Evolutionary conservation across 64 coral and sea anemone species (phyloP).

Genomic region (Pocillopora verrucosa): DNA sequence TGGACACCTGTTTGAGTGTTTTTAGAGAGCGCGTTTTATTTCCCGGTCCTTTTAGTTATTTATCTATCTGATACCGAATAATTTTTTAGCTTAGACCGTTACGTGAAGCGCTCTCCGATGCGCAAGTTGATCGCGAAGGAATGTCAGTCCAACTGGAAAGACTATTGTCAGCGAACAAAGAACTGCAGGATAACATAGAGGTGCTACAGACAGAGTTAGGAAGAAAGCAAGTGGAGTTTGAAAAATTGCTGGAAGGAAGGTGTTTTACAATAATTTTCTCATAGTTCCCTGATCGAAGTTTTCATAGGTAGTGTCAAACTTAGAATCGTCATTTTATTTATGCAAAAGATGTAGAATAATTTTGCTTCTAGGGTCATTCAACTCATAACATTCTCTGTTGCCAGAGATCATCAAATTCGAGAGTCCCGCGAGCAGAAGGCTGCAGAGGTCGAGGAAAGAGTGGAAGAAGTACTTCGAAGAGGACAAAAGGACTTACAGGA

Average conservation of each 20-base stretch:
- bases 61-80: background rate
- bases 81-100: conserved; percentile 69
- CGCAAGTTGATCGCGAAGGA: conserved; percentile 58
- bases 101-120: conserved; percentile 62
- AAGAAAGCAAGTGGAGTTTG: conserved; percentile 58
- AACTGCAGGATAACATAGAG: conserved; percentile 66
- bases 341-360: no score
- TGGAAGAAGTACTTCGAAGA: conserved; percentile 13
- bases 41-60: no score
- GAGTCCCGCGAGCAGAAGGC: conserved; percentile 29
- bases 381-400: background rate
- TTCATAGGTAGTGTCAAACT: no score
- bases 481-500: conserved; percentile 47
- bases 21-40: no score
- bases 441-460: conserved; percentile 36
- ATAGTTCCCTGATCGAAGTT: no score
- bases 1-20: no score
- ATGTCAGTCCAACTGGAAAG: conserved; percentile 75
- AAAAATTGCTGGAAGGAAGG: conserved; percentile 72
- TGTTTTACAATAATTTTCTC: background rate
- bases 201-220: conserved; percentile 72
- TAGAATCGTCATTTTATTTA: no score
- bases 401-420: conserved; percentile 17
- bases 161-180: conserved; percentile 57
- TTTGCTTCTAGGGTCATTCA: no score